Evolutionary conservation across 2,113 vertebrate genomes (phyloP).

Genomic region (Heterotis niloticus): DNA sequence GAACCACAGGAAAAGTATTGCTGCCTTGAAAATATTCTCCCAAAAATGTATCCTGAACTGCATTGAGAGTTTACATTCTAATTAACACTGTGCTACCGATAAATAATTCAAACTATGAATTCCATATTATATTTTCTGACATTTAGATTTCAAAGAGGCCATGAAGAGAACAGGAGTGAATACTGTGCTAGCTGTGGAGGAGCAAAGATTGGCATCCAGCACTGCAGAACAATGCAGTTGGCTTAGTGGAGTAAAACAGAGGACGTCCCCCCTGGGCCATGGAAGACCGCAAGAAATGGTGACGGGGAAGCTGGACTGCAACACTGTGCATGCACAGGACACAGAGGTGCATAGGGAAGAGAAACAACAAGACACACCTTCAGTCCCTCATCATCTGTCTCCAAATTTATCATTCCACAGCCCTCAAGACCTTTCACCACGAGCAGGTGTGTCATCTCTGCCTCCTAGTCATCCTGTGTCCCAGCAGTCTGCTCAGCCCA

Average conservation of each 20-base stretch:
- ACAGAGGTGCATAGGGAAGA: slow-evolving; percentile 44
- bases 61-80: too few species aligned
- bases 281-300: slow-evolving; percentile 28
- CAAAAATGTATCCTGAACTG: too few species aligned
- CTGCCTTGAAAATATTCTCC: too few species aligned
- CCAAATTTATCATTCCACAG: slow-evolving; percentile 24
- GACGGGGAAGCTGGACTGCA: slow-evolving; percentile 37
- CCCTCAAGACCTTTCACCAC: slow-evolving; percentile 18
- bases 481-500: slow-evolving; percentile 52
- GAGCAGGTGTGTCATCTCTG: slow-evolving; percentile 53
- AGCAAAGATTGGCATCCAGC: slow-evolving; percentile 36
- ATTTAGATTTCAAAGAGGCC: slow-evolving; percentile 27
- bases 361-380: slow-evolving; percentile 42
- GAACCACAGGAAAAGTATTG: too few species aligned
- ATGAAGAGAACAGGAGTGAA: slow-evolving; percentile 32
- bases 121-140: too few species aligned
- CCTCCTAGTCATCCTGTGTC: slow-evolving; percentile 59
- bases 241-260: slow-evolving; percentile 53
- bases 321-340: slow-evolving; percentile 43
- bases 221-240: slow-evolving; percentile 47
- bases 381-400: slow-evolving; percentile 9
- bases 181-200: slow-evolving; percentile 16
- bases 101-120: too few species aligned
- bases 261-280: slow-evolving; percentile 47
- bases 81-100: too few species aligned